These are phyloP conservation scores for Lasioglossum calceatum DNA, from an alignment of 2,888 invertebrate genomes.

Conservation along the genomic window DNA sequence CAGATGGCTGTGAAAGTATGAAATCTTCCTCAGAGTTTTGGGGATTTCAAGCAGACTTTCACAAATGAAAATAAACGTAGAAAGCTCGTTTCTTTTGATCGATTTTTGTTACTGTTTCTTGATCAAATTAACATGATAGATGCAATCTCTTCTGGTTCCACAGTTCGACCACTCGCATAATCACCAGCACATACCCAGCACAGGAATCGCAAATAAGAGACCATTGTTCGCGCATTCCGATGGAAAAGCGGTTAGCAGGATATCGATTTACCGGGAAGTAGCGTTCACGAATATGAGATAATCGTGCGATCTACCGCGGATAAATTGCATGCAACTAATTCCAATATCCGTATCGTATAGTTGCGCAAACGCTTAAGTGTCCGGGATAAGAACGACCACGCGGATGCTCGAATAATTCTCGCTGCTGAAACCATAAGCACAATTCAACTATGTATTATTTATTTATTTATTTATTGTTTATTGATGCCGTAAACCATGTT, in stretches of 20 bases:
- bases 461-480: neutral
- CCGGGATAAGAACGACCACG: slow-evolving; percentile 28
- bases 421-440: neutral
- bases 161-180: neutral
- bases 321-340: slow-evolving; percentile 27
- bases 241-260: neutral
- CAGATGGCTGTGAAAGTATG: neutral
- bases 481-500: no score
- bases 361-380: slow-evolving; percentile 47
- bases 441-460: no score
- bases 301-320: neutral
- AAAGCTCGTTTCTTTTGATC: neutral
- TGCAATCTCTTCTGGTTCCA: neutral
- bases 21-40: neutral
- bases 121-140: neutral
- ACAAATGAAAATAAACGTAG: neutral
- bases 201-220: neutral
- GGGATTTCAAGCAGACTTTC: neutral
- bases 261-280: slow-evolving; percentile 16
- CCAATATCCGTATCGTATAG: slow-evolving; percentile 46
- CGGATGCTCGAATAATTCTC: neutral
- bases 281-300: slow-evolving; percentile 12
- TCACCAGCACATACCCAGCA: neutral
- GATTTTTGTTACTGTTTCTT: neutral
- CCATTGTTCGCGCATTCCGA: neutral